phyloP scores from a whole-genome alignment of 2,113 vertebrate species.

The Dolichotis patagonum region DNA sequence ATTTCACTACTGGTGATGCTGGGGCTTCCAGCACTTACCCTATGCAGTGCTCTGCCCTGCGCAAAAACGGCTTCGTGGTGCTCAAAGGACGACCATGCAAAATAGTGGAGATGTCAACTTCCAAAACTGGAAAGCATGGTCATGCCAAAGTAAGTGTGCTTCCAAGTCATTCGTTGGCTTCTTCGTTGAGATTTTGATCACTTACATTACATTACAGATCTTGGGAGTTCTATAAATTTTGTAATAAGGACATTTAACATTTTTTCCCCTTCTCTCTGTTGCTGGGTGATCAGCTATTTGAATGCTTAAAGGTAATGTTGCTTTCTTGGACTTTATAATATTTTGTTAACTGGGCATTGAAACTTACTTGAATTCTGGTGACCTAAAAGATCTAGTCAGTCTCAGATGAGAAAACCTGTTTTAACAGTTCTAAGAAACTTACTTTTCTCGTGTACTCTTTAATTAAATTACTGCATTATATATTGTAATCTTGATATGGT shows the following conservation, averaged over 20 bases:
- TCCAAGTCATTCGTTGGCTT: background rate
- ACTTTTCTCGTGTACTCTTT: constrained; percentile 25
- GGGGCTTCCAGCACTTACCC: constrained; percentile 96
- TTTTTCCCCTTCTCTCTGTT: background rate
- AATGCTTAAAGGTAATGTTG: constrained; percentile 26
- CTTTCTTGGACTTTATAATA: background rate
- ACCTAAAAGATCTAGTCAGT: background rate
- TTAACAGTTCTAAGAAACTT: constrained; percentile 27
- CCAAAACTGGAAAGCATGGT: constrained; percentile 98
- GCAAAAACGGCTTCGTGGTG: constrained; percentile 98
- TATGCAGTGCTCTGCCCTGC: constrained; percentile 98
- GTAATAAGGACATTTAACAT: background rate
- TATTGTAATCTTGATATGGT: background rate
- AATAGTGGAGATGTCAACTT: constrained; percentile 99
- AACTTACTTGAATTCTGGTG: constrained; percentile 50
- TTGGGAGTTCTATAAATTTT: constrained; percentile 16
- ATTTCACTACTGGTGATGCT: constrained; percentile 95
- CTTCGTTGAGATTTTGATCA: background rate
- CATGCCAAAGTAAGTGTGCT: constrained; percentile 93
- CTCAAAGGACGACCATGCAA: constrained; percentile 98
- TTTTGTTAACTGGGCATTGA: constrained; percentile 45
- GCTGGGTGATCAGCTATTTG: background rate
- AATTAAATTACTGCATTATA: background rate
- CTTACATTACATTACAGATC: constrained; percentile 9
- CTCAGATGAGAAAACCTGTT: constrained; percentile 47